phyloP scores from a whole-genome alignment of 2,113 vertebrate species.

The Cromileptes altivelis region DNA sequence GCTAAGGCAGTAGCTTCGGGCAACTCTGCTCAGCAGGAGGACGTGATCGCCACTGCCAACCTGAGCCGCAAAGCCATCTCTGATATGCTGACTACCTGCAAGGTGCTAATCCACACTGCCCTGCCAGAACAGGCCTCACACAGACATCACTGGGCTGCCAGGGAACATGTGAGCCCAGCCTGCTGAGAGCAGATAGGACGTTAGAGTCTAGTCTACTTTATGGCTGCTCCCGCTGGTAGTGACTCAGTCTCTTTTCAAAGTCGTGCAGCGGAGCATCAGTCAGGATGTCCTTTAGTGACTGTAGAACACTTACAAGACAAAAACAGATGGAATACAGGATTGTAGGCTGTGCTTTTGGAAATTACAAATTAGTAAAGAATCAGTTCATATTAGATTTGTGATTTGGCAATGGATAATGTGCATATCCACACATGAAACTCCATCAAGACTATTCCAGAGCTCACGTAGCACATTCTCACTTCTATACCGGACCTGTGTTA shows the following conservation, averaged over 20 bases:
- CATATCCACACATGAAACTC: no score
- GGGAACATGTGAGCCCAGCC: slow-evolving; percentile 51
- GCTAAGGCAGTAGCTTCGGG: slow-evolving; percentile 99
- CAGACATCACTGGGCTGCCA: slow-evolving; percentile 55
- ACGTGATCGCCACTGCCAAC: slow-evolving; percentile 97
- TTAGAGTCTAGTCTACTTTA: slow-evolving; percentile 41
- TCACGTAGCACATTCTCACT: background rate
- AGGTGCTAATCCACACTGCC: slow-evolving; percentile 77
- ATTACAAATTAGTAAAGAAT: background rate
- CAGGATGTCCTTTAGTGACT: slow-evolving; percentile 52
- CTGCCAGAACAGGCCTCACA: slow-evolving; percentile 60
- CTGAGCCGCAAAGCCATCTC: slow-evolving; percentile 97
- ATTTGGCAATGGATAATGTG: background rate
- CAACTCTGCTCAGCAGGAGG: slow-evolving; percentile 96
- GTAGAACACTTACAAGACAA: slow-evolving; percentile 12
- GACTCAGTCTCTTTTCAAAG: slow-evolving; percentile 71
- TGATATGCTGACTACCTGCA: slow-evolving; percentile 93
- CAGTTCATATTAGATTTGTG: slow-evolving; percentile 6
- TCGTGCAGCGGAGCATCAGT: slow-evolving; percentile 40
- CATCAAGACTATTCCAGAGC: background rate
- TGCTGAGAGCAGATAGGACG: slow-evolving; percentile 61
- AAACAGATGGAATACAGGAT: background rate
- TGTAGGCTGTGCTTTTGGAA: background rate
- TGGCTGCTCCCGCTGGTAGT: slow-evolving; percentile 42
- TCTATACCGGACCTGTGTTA: background rate